Percentiles rank a stretch among this genome's conserved stretches.
Conservation (phyloP, 2,113 vertebrate genomes). For the Oncorhynchus kisutch region DNA sequence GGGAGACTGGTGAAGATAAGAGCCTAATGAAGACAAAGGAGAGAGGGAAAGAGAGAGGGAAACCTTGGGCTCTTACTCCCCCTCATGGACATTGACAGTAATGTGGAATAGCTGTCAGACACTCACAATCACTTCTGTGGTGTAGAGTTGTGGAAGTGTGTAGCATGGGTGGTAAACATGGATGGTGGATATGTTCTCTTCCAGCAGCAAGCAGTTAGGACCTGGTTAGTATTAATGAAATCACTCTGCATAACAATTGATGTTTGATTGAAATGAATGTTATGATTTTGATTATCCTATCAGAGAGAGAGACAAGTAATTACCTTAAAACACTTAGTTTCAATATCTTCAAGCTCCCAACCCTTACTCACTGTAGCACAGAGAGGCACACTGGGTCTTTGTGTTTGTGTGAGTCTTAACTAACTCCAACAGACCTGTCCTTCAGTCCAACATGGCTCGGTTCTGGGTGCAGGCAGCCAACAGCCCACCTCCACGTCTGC, state of each 20-base stretch:
- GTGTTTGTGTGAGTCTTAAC: background rate
- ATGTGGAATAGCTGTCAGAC: too few species aligned
- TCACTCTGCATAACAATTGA: too few species aligned
- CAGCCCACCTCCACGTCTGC: constrained; percentile 25
- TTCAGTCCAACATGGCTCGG: too few species aligned
- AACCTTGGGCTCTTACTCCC: constrained; percentile 61
- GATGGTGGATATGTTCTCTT: too few species aligned
- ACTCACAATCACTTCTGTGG: background rate
- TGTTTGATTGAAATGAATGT: too few species aligned
- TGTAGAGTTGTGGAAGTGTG: background rate
- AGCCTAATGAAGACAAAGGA: background rate
- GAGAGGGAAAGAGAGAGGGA: background rate
- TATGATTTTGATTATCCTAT: too few species aligned
- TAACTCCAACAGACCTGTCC: background rate
- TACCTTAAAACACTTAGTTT: too few species aligned
- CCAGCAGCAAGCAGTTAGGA: too few species aligned
- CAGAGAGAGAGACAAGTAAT: too few species aligned
- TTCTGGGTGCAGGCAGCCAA: too few species aligned
- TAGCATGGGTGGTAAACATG: too few species aligned
- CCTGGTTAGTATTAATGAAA: too few species aligned
- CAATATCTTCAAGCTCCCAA: background rate
- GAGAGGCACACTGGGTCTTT: background rate
- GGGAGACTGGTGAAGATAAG: background rate
- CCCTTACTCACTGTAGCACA: background rate
- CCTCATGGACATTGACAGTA: constrained; percentile 61